These are phyloP conservation scores for Poeciliopsis infans DNA, from an alignment of 2,797 vertebrate genomes.

Conservation along the genomic window DNA sequence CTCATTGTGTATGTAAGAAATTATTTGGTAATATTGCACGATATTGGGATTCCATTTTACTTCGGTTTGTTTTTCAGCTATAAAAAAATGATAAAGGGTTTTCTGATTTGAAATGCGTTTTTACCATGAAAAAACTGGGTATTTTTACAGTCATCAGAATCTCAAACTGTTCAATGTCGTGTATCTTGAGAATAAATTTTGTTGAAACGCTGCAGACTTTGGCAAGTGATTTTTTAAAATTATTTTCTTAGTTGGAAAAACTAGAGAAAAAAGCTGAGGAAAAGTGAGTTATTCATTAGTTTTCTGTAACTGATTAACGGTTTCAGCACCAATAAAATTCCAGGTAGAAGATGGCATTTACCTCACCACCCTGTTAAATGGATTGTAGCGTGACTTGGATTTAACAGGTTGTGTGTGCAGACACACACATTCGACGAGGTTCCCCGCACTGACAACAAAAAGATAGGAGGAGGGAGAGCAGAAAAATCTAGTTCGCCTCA, in stretches of 20 bases:
- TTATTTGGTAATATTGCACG: not conserved
- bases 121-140: not conserved
- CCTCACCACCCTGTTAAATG: constrained; percentile 23
- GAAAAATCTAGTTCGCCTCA: constrained; percentile 72
- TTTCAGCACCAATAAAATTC: constrained; percentile 19
- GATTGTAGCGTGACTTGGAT: constrained; percentile 49
- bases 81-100: not conserved
- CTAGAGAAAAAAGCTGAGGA: not conserved
- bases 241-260: constrained; percentile 1
- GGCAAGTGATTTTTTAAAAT: not conserved
- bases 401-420: constrained; percentile 34
- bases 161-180: too few species aligned
- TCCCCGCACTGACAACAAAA: constrained; percentile 41
- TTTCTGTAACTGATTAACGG: constrained; percentile 21
- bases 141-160: not conserved
- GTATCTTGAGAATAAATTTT: not conserved
- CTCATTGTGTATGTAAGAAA: not conserved
- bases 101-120: not conserved
- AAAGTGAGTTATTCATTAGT: constrained; percentile 16
- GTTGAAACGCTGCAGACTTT: not conserved
- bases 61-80: not conserved
- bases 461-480: constrained; percentile 46
- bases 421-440: constrained; percentile 9
- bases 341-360: constrained; percentile 14
- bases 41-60: not conserved